phyloP scores from a whole-genome alignment of 2,888 invertebrate genomes.

The Ennomos quercinarius region DNA sequence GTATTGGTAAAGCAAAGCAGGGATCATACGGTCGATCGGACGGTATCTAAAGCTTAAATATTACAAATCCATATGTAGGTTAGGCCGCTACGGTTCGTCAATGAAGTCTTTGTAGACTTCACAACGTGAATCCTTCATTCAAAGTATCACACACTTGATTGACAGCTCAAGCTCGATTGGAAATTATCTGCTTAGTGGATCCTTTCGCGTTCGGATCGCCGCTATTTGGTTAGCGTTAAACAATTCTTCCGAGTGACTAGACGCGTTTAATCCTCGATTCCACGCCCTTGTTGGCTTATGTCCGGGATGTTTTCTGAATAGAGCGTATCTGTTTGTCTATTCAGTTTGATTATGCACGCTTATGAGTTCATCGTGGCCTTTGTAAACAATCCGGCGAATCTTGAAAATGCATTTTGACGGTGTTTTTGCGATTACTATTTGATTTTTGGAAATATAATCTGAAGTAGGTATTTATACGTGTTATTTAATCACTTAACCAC shows the following conservation, averaged over 20 bases:
- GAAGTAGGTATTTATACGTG: conserved; percentile 10
- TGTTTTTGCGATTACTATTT: conserved; percentile 24
- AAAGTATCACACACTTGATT: conserved; percentile 68
- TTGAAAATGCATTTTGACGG: conserved; percentile 31
- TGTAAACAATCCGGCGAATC: conserved; percentile 50
- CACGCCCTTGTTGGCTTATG: conserved; percentile 68
- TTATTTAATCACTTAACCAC: too few relatives aligned
- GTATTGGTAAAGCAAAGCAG: conserved; percentile 13
- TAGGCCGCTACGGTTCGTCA: conserved; percentile 44
- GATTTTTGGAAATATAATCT: conserved; percentile 12
- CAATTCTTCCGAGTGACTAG: conserved; percentile 81
- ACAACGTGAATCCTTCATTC: conserved; percentile 57
- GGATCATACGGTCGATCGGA: conserved; percentile 43
- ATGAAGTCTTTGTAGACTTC: conserved; percentile 54
- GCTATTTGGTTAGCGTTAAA: conserved; percentile 84
- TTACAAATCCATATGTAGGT: conserved; percentile 42
- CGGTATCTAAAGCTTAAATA: conserved; percentile 36
- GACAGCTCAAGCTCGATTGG: conserved; percentile 73
- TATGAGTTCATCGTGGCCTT: conserved; percentile 58
- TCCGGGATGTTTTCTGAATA: conserved; percentile 60
- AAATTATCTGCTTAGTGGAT: conserved; percentile 83
- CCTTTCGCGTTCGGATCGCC: conserved; percentile 70
- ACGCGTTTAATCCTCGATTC: conserved; percentile 59
- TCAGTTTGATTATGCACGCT: conserved; percentile 77
- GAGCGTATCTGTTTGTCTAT: conserved; percentile 72